phyloP scores from a whole-genome alignment of 2,797 vertebrate genomes.

The Chelmon rostratus region DNA sequence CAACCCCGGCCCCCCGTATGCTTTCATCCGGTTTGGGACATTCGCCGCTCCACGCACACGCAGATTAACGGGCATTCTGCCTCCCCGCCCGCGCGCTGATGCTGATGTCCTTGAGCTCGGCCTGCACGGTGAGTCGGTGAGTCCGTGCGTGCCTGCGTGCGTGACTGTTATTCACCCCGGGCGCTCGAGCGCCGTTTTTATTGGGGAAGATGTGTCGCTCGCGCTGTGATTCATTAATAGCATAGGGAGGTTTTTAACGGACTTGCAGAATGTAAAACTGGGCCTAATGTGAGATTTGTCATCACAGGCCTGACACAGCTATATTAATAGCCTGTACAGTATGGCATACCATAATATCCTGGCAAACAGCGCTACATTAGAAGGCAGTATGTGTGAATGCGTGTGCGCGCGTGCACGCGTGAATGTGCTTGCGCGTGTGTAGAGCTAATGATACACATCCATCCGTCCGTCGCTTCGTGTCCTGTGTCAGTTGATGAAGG shows the following conservation, averaged over 20 bases:
- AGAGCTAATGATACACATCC: slow-evolving; percentile 51
- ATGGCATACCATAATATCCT: slow-evolving; percentile 53
- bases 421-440: slow-evolving; percentile 36
- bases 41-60: slow-evolving; percentile 70
- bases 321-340: slow-evolving; percentile 45
- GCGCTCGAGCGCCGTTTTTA: slow-evolving; percentile 36
- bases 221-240: slow-evolving; percentile 26
- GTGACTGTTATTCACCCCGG: slow-evolving; percentile 68
- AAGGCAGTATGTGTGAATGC: slow-evolving; percentile 29
- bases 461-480: slow-evolving; percentile 28
- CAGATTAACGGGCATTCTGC: slow-evolving; percentile 81
- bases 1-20: slow-evolving; percentile 51
- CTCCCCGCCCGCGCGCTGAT: slow-evolving; percentile 80
- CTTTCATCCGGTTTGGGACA: slow-evolving; percentile 73
- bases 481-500: slow-evolving; percentile 30
- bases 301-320: slow-evolving; percentile 56
- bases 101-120: slow-evolving; percentile 89
- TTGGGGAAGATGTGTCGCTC: slow-evolving; percentile 41
- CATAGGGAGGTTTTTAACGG: slow-evolving; percentile 4
- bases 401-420: slow-evolving; percentile 18
- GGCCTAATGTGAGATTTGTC: slow-evolving; percentile 51
- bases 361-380: slow-evolving; percentile 61
- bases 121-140: slow-evolving; percentile 87
- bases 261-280: slow-evolving; percentile 4
- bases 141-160: slow-evolving; percentile 72